These are phyloP conservation scores for Microcaecilia unicolor DNA, from an alignment of 2,797 vertebrate genomes.

Conservation along the genomic window DNA sequence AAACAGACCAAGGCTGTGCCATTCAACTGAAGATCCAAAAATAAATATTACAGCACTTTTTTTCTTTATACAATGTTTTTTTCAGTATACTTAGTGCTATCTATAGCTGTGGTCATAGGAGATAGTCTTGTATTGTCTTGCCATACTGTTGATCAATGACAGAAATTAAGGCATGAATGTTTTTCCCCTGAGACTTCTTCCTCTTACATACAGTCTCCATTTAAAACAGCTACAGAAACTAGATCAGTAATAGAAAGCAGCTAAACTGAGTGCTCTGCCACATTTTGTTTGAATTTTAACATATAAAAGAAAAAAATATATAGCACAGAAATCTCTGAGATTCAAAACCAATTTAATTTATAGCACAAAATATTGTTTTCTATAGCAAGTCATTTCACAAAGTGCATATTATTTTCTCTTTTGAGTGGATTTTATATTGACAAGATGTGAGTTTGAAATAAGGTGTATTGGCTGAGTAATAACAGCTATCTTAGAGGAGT, in stretches of 20 bases:
- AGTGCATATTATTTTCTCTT: not conserved
- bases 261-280: not conserved
- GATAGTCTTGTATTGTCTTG: too few species aligned
- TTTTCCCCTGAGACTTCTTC: too few species aligned
- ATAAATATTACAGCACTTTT: too few species aligned
- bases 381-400: not conserved
- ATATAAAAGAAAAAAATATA: conserved; percentile 1
- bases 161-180: too few species aligned
- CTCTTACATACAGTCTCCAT: not conserved
- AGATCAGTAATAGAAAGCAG: rapidly evolving
- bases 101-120: too few species aligned
- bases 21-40: too few species aligned
- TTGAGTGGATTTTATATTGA: not conserved
- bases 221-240: not conserved
- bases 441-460: not conserved
- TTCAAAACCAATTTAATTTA: conserved; percentile 3
- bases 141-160: too few species aligned
- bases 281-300: conserved; percentile 5
- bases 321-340: not conserved
- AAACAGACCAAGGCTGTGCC: too few species aligned
- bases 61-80: too few species aligned
- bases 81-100: too few species aligned
- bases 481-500: not conserved
- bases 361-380: not conserved
- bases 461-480: not conserved